These are phyloP conservation scores for Protaetia brevitarsis DNA, from an alignment of 1,140 invertebrate species.

Conservation along the genomic window DNA sequence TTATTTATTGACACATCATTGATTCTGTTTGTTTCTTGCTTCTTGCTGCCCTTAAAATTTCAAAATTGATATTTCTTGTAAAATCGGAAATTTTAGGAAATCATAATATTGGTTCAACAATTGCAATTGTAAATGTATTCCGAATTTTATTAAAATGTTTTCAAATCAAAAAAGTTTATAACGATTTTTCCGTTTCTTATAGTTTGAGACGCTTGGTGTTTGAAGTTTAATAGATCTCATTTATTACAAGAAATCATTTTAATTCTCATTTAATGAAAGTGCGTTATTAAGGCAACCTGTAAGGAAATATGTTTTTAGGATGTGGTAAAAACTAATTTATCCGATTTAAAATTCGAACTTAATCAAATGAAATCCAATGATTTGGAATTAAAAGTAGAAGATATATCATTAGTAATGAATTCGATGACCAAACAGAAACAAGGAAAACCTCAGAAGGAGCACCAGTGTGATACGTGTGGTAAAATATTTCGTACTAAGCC, in stretches of 20 bases:
- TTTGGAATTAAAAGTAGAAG: slow-evolving; percentile 34
- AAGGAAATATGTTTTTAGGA: neutral
- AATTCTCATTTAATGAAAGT: neutral
- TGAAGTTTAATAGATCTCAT: too few species aligned
- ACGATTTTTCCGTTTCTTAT: too few species aligned
- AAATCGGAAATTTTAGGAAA: too few species aligned
- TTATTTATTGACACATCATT: too few species aligned
- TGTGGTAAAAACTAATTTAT: slow-evolving; percentile 27
- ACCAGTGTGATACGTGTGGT: slow-evolving; percentile 44
- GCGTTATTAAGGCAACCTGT: neutral
- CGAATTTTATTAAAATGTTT: too few species aligned
- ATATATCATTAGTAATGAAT: slow-evolving; percentile 30
- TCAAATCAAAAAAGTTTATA: too few species aligned
- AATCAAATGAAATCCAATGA: slow-evolving; percentile 30
- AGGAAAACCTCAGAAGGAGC: slow-evolving; percentile 37
- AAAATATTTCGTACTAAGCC: slow-evolving; percentile 46
- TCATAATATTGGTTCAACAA: too few species aligned
- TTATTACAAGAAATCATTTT: neutral
- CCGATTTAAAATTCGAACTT: slow-evolving; percentile 34
- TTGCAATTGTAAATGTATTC: too few species aligned
- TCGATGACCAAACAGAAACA: slow-evolving; percentile 20
- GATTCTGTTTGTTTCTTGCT: too few species aligned
- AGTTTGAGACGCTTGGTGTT: too few species aligned
- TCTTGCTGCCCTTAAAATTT: too few species aligned
- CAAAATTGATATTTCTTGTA: too few species aligned